phyloP scores from a whole-genome alignment of 2,113 vertebrate species.

The Andinoacara biseriatus region DNA sequence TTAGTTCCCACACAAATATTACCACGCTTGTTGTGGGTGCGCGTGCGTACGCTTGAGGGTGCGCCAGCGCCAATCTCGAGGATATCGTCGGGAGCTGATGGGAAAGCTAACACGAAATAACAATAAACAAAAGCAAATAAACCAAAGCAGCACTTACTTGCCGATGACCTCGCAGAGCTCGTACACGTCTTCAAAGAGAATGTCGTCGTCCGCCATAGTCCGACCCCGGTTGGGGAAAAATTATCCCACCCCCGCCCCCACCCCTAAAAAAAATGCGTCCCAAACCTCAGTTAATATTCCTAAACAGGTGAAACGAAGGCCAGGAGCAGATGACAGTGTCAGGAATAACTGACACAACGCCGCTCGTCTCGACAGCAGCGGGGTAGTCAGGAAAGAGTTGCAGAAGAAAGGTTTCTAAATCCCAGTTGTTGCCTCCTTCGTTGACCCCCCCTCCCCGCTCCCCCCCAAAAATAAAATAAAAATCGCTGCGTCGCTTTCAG shows the following conservation, averaged over 20 bases:
- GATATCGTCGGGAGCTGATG: slow-evolving; percentile 12
- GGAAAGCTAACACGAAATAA: not conserved
- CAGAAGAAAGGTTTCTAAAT: slow-evolving; percentile 43
- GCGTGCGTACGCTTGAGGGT: not conserved
- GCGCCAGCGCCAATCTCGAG: slow-evolving; percentile 7
- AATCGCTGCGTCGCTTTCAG: slow-evolving; percentile 52
- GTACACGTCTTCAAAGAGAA: slow-evolving; percentile 98
- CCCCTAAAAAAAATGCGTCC: slow-evolving; percentile 47
- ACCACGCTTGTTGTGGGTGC: slow-evolving; percentile 1
- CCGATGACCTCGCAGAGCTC: slow-evolving; percentile 99
- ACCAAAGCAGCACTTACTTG: slow-evolving; percentile 87
- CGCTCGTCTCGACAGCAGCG: not conserved
- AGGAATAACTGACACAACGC: slow-evolving; percentile 2
- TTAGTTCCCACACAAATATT: not conserved
- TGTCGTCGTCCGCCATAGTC: slow-evolving; percentile 99
- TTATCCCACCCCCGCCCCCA: slow-evolving; percentile 64
- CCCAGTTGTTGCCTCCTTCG: slow-evolving; percentile 51
- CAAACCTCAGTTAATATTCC: slow-evolving; percentile 47
- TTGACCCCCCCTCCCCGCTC: slow-evolving; percentile 8
- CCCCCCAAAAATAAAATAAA: slow-evolving; percentile 9
- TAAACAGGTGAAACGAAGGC: slow-evolving; percentile 22
- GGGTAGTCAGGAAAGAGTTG: slow-evolving; percentile 46
- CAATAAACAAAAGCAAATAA: slow-evolving; percentile 48
- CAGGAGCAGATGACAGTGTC: slow-evolving; percentile 32
- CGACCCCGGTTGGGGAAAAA: slow-evolving; percentile 71